These are phyloP conservation scores for Sphenodon punctatus DNA, from an alignment of 2,797 vertebrate species.

Conservation along the genomic window DNA sequence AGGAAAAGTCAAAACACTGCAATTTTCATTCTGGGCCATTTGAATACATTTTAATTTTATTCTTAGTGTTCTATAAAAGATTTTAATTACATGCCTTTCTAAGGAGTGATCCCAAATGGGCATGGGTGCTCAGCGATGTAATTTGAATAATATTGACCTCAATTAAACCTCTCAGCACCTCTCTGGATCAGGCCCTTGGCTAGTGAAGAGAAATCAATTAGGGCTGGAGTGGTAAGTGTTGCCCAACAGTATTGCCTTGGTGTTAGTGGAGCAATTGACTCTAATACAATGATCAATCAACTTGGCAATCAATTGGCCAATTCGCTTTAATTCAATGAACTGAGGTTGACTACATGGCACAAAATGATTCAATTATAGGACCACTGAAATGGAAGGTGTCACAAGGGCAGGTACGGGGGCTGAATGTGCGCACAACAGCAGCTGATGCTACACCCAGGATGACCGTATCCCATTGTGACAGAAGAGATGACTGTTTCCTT, in stretches of 20 bases:
- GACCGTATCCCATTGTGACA: background rate
- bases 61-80: background rate
- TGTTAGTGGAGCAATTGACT: background rate
- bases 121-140: background rate
- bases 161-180: background rate
- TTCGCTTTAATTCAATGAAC: constrained; percentile 2
- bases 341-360: background rate
- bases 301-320: background rate
- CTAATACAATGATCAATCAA: background rate
- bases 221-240: background rate
- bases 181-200: background rate
- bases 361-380: background rate
- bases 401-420: background rate
- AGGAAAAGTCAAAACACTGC: background rate
- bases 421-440: background rate
- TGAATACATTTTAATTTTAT: background rate
- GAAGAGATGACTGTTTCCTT: background rate
- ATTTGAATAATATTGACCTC: background rate
- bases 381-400: background rate
- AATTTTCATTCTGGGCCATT: background rate
- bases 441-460: background rate
- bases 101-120: background rate
- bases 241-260: background rate
- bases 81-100: background rate
- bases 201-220: background rate